Conservation (phyloP, 2,888 invertebrate genomes). For the Eulithis prunata region DNA sequence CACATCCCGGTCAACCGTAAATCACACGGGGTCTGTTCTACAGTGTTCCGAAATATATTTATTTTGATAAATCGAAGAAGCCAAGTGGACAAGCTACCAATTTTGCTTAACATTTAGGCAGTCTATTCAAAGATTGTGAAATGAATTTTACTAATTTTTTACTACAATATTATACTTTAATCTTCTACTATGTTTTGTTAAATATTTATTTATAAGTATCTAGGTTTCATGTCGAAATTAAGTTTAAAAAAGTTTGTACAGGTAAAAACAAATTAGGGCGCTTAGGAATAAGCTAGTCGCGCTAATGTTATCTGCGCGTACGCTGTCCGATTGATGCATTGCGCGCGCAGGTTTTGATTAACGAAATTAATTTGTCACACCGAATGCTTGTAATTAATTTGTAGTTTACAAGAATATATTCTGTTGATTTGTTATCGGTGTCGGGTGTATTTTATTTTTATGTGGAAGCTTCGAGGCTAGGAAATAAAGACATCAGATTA, state of each 20-base stretch:
- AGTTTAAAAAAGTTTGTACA: too few relatives aligned
- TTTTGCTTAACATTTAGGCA: too few relatives aligned
- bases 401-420: conserved; percentile 55
- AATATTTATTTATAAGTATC: too few relatives aligned
- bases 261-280: background rate
- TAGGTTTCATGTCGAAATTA: too few relatives aligned
- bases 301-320: conserved; percentile 72
- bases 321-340: conserved; percentile 78
- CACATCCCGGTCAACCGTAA: conserved; percentile 65
- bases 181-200: too few relatives aligned
- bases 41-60: background rate
- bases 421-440: conserved; percentile 36
- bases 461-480: conserved; percentile 17
- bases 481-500: conserved; percentile 27
- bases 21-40: conserved; percentile 57
- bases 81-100: too few relatives aligned
- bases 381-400: conserved; percentile 63
- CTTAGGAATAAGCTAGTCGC: conserved; percentile 12
- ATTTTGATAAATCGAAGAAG: background rate
- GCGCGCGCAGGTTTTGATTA: conserved; percentile 75
- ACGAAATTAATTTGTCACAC: conserved; percentile 81
- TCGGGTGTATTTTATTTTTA: conserved; percentile 24
- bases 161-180: too few relatives aligned
- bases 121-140: too few relatives aligned
- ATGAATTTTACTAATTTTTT: too few relatives aligned